Evolutionary conservation across 2,888 invertebrate species (phyloP).

Genomic region (Drosophila basisetae): DNA sequence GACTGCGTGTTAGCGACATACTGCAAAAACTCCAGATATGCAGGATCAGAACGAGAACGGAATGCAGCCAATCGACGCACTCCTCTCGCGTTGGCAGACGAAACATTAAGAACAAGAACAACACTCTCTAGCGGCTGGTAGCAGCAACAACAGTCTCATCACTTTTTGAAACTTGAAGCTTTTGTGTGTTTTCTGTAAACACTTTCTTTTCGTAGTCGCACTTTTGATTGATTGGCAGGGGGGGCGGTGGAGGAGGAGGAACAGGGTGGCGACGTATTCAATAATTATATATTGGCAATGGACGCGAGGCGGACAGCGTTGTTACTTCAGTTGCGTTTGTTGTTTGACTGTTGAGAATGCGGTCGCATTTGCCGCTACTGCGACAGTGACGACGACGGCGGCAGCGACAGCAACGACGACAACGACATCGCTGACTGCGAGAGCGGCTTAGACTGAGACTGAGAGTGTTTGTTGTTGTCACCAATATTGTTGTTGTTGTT

Average conservation of each 20-base stretch:
- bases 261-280: conserved; percentile 16
- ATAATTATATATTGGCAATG: conserved; percentile 23
- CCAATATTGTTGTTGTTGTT: conserved; percentile 47
- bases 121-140: conserved; percentile 21
- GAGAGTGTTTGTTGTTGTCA: conserved; percentile 71
- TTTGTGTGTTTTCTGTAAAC: conserved; percentile 28
- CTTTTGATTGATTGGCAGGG: conserved; percentile 7
- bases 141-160: conserved; percentile 54
- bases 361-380: conserved; percentile 58
- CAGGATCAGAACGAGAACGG: conserved; percentile 75
- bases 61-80: conserved; percentile 79
- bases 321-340: conserved; percentile 77
- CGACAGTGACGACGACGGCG: conserved; percentile 21
- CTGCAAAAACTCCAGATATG: conserved; percentile 69
- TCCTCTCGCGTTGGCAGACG: conserved; percentile 57
- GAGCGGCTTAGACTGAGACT: conserved; percentile 47
- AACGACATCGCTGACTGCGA: conserved; percentile 42
- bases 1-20: conserved; percentile 81
- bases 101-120: conserved; percentile 56
- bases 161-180: conserved; percentile 37
- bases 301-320: conserved; percentile 60
- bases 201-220: conserved; percentile 40
- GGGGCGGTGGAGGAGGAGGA: neutral
- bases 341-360: conserved; percentile 74
- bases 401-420: conserved; percentile 21